Evolutionary conservation across 2,888 invertebrate species (phyloP).

Genomic region (Drosophila sordidula): DNA sequence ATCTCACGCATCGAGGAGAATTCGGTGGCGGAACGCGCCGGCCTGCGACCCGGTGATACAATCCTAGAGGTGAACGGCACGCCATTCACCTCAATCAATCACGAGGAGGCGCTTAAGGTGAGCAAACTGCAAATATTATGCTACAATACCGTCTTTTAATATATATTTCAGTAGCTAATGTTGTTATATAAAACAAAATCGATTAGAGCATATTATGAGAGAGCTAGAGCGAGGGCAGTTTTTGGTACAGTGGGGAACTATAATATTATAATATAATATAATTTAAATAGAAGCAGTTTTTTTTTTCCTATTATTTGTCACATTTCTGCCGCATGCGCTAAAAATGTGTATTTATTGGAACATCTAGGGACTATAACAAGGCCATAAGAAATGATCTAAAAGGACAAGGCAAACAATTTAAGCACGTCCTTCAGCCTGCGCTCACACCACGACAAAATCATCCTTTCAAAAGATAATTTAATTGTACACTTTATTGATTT

Average conservation of each 20-base stretch:
- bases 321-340: too few species aligned
- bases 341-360: not conserved
- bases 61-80: conserved; percentile 97
- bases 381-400: not conserved
- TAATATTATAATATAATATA: too few species aligned
- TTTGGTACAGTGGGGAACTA: too few species aligned
- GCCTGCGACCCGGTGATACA: conserved; percentile 96
- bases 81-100: conserved; percentile 95
- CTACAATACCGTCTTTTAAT: conserved; percentile 23
- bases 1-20: conserved; percentile 96
- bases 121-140: conserved; percentile 55
- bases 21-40: conserved; percentile 94
- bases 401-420: conserved; percentile 4
- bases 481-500: conserved; percentile 79
- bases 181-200: conserved; percentile 46
- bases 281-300: too few species aligned
- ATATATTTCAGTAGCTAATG: conserved; percentile 59
- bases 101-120: conserved; percentile 97
- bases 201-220: conserved; percentile 60
- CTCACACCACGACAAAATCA: conserved; percentile 30
- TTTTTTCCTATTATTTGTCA: too few species aligned
- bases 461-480: conserved; percentile 61
- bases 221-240: not conserved
- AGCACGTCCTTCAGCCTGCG: conserved; percentile 18
- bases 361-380: not conserved